A percentile compares a stretch with the other conserved stretches of the same genome.
Evolutionary conservation across 1,140 invertebrate species (phyloP).

Genomic region (Drosophila navojoa): DNA sequence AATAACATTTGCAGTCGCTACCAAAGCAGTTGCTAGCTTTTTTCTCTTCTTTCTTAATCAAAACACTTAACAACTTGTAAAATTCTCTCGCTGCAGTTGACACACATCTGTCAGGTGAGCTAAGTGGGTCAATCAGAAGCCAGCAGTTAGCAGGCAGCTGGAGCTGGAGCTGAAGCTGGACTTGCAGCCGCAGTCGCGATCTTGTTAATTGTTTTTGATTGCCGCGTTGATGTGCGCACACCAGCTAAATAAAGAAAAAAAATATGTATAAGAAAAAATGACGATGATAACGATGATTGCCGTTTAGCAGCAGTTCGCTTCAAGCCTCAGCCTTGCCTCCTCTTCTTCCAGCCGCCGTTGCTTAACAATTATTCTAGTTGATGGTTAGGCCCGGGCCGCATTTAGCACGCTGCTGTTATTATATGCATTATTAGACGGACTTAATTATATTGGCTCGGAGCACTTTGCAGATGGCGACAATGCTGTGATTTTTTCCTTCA

Average conservation of each 20-base stretch:
- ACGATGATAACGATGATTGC: conserved; percentile 59
- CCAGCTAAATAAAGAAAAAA: conserved; percentile 42
- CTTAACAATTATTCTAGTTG: conserved; percentile 63
- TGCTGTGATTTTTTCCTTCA: not conserved
- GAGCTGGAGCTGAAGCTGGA: conserved; percentile 1
- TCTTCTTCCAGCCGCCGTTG: conserved; percentile 35
- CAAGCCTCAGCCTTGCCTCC: conserved; percentile 38
- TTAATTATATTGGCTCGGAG: conserved; percentile 37
- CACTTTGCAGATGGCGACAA: conserved; percentile 2
- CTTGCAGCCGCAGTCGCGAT: conserved; percentile 49
- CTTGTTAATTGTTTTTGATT: conserved; percentile 81
- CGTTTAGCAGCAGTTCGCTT: conserved; percentile 59
- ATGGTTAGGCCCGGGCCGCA: conserved; percentile 10
- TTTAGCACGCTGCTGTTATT: conserved; percentile 52
- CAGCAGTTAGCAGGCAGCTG: conserved; percentile 5
- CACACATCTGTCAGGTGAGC: conserved; percentile 73
- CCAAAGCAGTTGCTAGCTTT: conserved; percentile 60
- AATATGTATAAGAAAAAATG: not conserved
- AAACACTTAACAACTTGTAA: conserved; percentile 81
- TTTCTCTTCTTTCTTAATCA: conserved; percentile 60
- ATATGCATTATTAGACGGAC: conserved; percentile 53
- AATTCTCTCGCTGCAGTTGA: conserved; percentile 74
- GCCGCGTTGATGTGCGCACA: conserved; percentile 72
- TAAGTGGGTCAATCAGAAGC: conserved; percentile 59
- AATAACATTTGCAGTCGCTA: conserved; percentile 45